Evolutionary conservation across 2,113 vertebrate species (phyloP).

Genomic region (Sorex fumeus): DNA sequence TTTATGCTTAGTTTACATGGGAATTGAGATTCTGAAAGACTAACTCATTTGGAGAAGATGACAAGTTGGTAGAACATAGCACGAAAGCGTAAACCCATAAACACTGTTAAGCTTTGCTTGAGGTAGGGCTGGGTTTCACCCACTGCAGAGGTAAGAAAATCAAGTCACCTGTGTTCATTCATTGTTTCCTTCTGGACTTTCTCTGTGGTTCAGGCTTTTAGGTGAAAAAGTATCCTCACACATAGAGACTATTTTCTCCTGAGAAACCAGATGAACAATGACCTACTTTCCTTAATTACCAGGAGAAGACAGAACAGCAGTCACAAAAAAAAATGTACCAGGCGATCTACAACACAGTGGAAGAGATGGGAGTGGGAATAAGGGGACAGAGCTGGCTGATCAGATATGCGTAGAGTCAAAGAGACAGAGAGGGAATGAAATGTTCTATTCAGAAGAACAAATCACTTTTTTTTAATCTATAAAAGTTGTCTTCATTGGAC

Average conservation of each 20-base stretch:
- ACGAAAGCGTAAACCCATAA: background rate
- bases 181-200: slow-evolving; percentile 2
- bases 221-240: slow-evolving; percentile 18
- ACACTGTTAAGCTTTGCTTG: background rate
- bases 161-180: slow-evolving; percentile 34
- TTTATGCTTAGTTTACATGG: background rate
- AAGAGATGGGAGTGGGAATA: no score
- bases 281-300: slow-evolving; percentile 53
- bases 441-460: slow-evolving; percentile 59
- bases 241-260: background rate
- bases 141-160: background rate
- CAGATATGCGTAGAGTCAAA: background rate
- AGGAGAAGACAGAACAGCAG: background rate
- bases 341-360: background rate
- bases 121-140: background rate
- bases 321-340: slow-evolving; percentile 37
- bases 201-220: slow-evolving; percentile 58
- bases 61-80: background rate
- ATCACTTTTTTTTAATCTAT: slow-evolving; percentile 36
- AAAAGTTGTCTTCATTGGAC: slow-evolving; percentile 46
- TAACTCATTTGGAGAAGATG: slow-evolving; percentile 2
- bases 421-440: slow-evolving; percentile 60
- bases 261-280: slow-evolving; percentile 57
- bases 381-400: background rate
- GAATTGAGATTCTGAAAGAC: slow-evolving; percentile 34